Percentiles rank a stretch among this genome's conserved stretches.
These are phyloP conservation scores for Masnerella sp. DNA, from an alignment of 2,888 invertebrate genomes.

Conservation along the genomic window DNA sequence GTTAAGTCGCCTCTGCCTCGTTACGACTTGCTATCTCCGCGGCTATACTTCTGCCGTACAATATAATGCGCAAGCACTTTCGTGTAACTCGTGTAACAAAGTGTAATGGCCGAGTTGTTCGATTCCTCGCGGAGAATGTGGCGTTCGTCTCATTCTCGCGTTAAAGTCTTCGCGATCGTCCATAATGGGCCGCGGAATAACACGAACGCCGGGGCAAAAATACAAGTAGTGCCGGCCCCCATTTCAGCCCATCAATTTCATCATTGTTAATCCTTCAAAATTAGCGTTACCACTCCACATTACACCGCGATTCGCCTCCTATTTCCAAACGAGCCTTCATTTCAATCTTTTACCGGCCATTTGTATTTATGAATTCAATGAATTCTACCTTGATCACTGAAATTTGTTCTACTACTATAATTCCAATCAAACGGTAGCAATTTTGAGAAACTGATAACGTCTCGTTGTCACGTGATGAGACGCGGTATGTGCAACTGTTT, in stretches of 20 bases:
- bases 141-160: conserved; percentile 61
- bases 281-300: neutral
- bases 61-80: conserved; percentile 57
- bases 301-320: neutral
- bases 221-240: conserved; percentile 9
- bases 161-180: conserved; percentile 56
- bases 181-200: conserved; percentile 45
- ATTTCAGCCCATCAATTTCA: neutral
- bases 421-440: too few species aligned
- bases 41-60: conserved; percentile 54
- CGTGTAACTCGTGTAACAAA: conserved; percentile 64
- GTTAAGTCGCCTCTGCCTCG: conserved; percentile 68
- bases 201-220: conserved; percentile 31
- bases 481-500: too few species aligned
- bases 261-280: conserved; percentile 16
- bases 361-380: too few species aligned
- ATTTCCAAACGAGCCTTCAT: too few species aligned
- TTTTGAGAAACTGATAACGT: too few species aligned
- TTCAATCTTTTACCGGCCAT: too few species aligned
- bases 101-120: conserved; percentile 64
- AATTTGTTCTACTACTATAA: too few species aligned
- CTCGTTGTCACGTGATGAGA: too few species aligned
- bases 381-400: too few species aligned
- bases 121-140: conserved; percentile 49
- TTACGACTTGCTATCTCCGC: conserved; percentile 62